Conservation (phyloP, 2,888 invertebrate species). For the Empis stercorea region DNA sequence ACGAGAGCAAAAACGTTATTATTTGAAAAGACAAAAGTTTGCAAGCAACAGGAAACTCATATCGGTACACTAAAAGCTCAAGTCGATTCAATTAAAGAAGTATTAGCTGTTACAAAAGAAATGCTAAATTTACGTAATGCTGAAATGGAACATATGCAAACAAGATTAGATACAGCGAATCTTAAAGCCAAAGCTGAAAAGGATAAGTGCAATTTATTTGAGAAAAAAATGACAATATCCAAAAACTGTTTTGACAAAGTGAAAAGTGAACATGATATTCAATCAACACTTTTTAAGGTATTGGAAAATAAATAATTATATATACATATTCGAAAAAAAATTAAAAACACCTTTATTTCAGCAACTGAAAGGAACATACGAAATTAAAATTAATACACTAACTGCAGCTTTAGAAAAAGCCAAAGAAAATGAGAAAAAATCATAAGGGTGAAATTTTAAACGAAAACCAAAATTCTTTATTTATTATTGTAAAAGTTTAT, state of each 20-base stretch:
- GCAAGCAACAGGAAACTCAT: constrained; percentile 66
- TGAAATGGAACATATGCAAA: constrained; percentile 64
- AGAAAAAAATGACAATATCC: constrained; percentile 58
- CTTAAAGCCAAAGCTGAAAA: constrained; percentile 57
- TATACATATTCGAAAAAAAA: too few relatives aligned
- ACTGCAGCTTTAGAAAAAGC: constrained; percentile 18
- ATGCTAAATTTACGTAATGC: constrained; percentile 63
- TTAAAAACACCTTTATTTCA: constrained; percentile 22
- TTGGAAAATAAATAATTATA: not conserved
- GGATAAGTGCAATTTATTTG: constrained; percentile 52
- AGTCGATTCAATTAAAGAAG: constrained; percentile 65
- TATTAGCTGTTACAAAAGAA: constrained; percentile 68
- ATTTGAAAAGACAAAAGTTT: constrained; percentile 62
- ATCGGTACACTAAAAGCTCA: constrained; percentile 58
- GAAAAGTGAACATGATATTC: constrained; percentile 64
- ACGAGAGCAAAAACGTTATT: constrained; percentile 56
- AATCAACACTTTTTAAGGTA: constrained; percentile 57
- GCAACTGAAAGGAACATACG: constrained; percentile 53
- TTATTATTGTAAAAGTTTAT: too few relatives aligned
- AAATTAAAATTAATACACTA: constrained; percentile 43
- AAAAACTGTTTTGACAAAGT: constrained; percentile 60
- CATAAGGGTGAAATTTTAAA: too few relatives aligned
- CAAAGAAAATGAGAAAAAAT: constrained; percentile 4
- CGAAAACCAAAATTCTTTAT: too few relatives aligned
- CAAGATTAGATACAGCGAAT: constrained; percentile 56